Conservation (phyloP, 2,113 vertebrate species). For the Cottus gobio region DNA sequence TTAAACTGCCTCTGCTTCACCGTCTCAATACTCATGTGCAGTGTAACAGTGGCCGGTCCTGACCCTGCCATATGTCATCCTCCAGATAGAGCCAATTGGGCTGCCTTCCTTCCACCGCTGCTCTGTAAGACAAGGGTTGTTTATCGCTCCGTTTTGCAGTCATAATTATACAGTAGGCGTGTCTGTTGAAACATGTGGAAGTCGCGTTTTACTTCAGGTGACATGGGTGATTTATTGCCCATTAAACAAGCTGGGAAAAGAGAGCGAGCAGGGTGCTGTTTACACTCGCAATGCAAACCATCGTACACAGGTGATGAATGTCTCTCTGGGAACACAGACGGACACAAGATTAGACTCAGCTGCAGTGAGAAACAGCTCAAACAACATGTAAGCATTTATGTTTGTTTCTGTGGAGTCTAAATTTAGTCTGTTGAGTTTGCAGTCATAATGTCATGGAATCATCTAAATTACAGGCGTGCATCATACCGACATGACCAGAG, state of each 20-base stretch:
- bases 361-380: neutral
- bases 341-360: neutral
- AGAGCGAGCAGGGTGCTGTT: conserved; percentile 12
- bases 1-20: conserved; percentile 9
- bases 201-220: conserved; percentile 49
- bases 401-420: neutral
- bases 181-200: conserved; percentile 30
- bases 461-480: neutral
- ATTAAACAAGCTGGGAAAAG: conserved; percentile 39
- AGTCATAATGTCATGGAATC: neutral
- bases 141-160: conserved; percentile 28
- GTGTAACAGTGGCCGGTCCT: conserved; percentile 8
- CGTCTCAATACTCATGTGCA: conserved; percentile 14
- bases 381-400: neutral
- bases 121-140: neutral
- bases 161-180: conserved; percentile 37
- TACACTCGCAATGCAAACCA: conserved; percentile 8
- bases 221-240: conserved; percentile 59
- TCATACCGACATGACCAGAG: neutral
- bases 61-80: conserved; percentile 17
- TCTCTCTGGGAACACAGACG: conserved; percentile 25
- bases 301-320: conserved; percentile 25
- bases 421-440: neutral
- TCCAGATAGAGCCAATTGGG: conserved; percentile 54
- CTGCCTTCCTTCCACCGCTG: conserved; percentile 21